phyloP scores from a whole-genome alignment of 2,113 vertebrate species.

The Gobio gobio region DNA sequence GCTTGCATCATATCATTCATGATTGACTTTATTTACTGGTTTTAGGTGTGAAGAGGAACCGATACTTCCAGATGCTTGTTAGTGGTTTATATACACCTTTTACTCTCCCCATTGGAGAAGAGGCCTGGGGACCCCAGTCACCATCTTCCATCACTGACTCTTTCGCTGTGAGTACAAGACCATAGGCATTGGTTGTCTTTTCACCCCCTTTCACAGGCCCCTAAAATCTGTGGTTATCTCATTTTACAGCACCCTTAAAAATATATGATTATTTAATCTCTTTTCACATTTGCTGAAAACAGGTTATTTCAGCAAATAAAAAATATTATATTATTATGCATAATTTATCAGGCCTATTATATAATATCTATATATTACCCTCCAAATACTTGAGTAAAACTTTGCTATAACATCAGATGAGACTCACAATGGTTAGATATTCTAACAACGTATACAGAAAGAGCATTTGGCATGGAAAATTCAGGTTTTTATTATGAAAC shows the following conservation, averaged over 20 bases:
- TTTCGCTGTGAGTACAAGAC: slow-evolving; percentile 77
- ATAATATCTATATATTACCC: too few relatives aligned
- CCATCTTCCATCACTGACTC: slow-evolving; percentile 78
- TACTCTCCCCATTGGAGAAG: slow-evolving; percentile 86
- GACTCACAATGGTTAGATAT: background rate
- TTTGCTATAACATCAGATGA: background rate
- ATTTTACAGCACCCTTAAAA: too few relatives aligned
- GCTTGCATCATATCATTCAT: background rate
- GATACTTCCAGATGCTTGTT: slow-evolving; percentile 90
- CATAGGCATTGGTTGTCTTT: background rate
- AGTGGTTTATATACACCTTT: slow-evolving; percentile 89
- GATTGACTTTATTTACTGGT: slow-evolving; percentile 6
- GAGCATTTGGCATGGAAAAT: too few relatives aligned
- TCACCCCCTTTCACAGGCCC: background rate
- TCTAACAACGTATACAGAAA: background rate
- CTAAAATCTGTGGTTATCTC: background rate
- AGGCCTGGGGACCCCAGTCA: slow-evolving; percentile 74
- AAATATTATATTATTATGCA: too few relatives aligned
- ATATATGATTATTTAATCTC: too few relatives aligned
- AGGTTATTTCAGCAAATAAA: too few relatives aligned
- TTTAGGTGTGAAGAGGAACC: slow-evolving; percentile 89
- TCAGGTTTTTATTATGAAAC: background rate
- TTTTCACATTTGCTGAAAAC: too few relatives aligned
- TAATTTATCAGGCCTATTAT: too few relatives aligned
- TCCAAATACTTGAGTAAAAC: background rate